Conservation (phyloP, 2,113 vertebrate species). For the Mesocricetus auratus region DNA sequence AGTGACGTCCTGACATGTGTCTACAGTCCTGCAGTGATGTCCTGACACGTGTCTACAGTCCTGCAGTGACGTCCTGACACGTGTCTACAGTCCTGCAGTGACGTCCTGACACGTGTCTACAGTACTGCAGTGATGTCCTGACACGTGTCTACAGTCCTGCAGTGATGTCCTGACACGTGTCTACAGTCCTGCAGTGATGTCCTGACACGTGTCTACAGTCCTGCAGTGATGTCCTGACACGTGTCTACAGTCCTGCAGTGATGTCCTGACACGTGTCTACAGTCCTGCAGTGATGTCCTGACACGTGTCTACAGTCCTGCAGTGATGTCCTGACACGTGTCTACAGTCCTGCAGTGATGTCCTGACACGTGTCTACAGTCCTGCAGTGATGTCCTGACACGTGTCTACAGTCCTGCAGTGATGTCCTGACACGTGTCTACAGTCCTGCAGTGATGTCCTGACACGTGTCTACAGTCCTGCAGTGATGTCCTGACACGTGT, state of each 20-base stretch:
- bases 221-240: background rate
- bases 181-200: slow-evolving; percentile 9
- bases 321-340: background rate
- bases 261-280: background rate
- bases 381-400: background rate
- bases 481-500: background rate
- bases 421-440: background rate
- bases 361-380: background rate
- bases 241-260: background rate
- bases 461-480: background rate
- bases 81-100: background rate
- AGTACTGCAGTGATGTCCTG: slow-evolving; percentile 23
- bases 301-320: background rate
- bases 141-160: background rate
- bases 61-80: background rate
- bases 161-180: background rate
- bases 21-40: slow-evolving; percentile 9
- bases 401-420: background rate
- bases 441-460: slow-evolving; percentile 23
- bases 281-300: slow-evolving; percentile 23
- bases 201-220: background rate
- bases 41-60: background rate
- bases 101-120: background rate
- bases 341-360: slow-evolving; percentile 9
- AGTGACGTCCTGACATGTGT: background rate